Evolutionary conservation across 2,888 invertebrate species (phyloP), one percentile per base, ranked within the genome.

Genomic region (Cheilosia urbana): DNA sequence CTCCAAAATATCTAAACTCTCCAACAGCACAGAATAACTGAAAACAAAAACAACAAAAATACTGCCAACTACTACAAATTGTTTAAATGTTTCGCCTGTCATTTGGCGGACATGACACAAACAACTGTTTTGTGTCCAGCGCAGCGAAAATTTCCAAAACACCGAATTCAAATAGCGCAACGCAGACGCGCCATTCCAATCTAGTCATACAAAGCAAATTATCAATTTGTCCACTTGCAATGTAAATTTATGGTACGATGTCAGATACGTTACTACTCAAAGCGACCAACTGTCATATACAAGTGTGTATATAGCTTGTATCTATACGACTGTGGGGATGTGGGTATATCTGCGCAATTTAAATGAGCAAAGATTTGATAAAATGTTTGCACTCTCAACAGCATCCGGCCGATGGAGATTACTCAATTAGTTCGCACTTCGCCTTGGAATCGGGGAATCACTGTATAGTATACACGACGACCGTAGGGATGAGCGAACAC

Each of bases 381-480:
- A 82, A 82, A 77, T 77, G 63, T 76, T 82, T 82, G 77, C 71
- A 83, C 78, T 77, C 72, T 73, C 78, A 45, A 75, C 69, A 62
- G 51, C 83, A 83, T 78, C 78, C 78, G 73, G 27, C 45, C 47
- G n/a, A 37, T 13, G 51, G 42, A 73, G 83, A 83, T 83, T 83
- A 83, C 83, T 73, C 78, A 83, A 83, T 83, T 83, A 83, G 72
- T 51, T 82, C 78, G 62, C 78, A 82, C 82, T 77, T 77, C 72
- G 82, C 57, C 55, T 77, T 37, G 37, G 37, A 37, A 37, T 37
- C 58, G 73, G 30, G 27, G 53, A 60, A 9, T 57, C 45, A 11
- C 17, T 68, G 53, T 17, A 27, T 27, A 2, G 30, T 30, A 19
- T 55, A 34, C 37, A 4, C n/a, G 15, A 13, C n/a, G 49, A 47